Evolutionary conservation across 2,888 invertebrate genomes (phyloP), one percentile per base, ranked within the genome.

Genomic region (Slavum lentiscoides): DNA sequence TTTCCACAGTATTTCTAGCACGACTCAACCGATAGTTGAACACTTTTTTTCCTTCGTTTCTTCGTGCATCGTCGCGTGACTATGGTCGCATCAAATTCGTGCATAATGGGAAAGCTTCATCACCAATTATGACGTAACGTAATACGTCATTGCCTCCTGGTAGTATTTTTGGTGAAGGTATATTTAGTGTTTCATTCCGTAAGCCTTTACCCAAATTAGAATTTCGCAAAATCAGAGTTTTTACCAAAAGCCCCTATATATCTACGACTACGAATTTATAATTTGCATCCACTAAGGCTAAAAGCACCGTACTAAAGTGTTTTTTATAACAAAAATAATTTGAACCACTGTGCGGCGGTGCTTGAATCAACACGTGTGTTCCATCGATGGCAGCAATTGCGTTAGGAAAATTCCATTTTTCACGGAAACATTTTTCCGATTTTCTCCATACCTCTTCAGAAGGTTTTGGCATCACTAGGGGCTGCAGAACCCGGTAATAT

Each of bases 251-350:
- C 39, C 66, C 66, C 66, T n/a, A n/a, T 11, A 66, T n/a, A 66
- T 66, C 66, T 66, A 66, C 66, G 39, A 66, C n/a, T 39, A 66
- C 39, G 19, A 66, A 66, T 66, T 66, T 66, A 66, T 66, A 39
- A 39, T 66, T 66, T 66, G 66, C 66, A 39, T 66, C 66, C 66
- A 66, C 39, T 66, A 66, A 66, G 39, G 66, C 66, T n/a, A 66
- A 66, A 11, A 66, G 66, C 66, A 39, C 66, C 66, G 39, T 66
- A 66, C 66, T 66, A 66, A 66, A 66, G 66, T 66, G 37, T 66
- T 66, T 66, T 66, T 66, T 66, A 39, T 66, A 66, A 66, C 66
- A 66, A 66, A 66, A 66, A n/a, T 66, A 66, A 66, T 66, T 66
- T 66, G 66, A 66, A 9, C 66, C 66, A 66, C 66, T 66, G 66